These are phyloP conservation scores for Stenopsyche tienmushanensis DNA, from an alignment of 1,140 invertebrate species.

Conservation along the genomic window DNA sequence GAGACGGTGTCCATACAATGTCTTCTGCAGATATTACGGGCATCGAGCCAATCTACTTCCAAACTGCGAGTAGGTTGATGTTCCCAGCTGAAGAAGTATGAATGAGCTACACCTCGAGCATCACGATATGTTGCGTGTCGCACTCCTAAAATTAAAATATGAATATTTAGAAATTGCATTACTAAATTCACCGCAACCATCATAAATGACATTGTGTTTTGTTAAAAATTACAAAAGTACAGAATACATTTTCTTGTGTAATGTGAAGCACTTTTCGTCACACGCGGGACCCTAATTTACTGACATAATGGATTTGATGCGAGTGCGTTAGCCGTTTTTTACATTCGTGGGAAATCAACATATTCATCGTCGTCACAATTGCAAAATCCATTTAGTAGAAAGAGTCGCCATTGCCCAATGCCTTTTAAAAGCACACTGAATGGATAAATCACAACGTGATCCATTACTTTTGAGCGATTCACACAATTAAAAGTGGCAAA, in stretches of 20 bases:
- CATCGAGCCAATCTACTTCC: slow-evolving; percentile 89
- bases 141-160: slow-evolving; percentile 62
- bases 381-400: not conserved
- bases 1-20: slow-evolving; percentile 93
- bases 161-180: not conserved
- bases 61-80: slow-evolving; percentile 79
- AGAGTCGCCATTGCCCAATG: not conserved
- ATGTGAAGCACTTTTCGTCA: not conserved
- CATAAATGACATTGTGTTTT: not conserved
- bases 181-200: not conserved
- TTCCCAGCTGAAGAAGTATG: slow-evolving; percentile 94
- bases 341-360: not conserved
- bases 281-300: no score
- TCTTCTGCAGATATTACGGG: slow-evolving; percentile 86
- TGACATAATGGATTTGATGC: no score
- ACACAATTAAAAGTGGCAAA: no score
- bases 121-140: slow-evolving; percentile 84
- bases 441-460: no score
- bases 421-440: not conserved
- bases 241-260: not conserved
- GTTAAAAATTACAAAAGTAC: not conserved
- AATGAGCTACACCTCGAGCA: slow-evolving; percentile 79
- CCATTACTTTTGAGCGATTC: no score
- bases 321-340: no score
- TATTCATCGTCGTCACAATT: not conserved